These are phyloP conservation scores for Chalcosyrphus nemorum DNA, from an alignment of 2,888 invertebrate genomes.

Conservation along the genomic window DNA sequence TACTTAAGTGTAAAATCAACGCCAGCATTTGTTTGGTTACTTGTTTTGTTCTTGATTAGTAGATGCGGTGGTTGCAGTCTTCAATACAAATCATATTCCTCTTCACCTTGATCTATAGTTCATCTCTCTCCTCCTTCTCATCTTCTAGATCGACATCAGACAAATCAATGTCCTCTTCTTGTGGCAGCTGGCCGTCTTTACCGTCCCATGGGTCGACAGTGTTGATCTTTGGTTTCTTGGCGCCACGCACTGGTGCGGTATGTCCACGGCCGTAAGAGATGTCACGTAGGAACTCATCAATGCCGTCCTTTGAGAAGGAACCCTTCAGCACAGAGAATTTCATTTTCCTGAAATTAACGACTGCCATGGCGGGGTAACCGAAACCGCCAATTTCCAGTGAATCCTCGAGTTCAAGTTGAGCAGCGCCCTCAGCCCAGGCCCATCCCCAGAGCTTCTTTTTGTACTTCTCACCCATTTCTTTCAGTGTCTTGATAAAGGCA, in stretches of 20 bases:
- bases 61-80: slow-evolving; percentile 60
- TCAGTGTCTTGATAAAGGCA: slow-evolving; percentile 89
- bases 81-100: slow-evolving; percentile 34
- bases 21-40: slow-evolving; percentile 13
- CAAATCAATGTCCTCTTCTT: slow-evolving; percentile 92
- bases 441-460: slow-evolving; percentile 99
- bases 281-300: slow-evolving; percentile 96
- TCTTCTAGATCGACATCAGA: slow-evolving; percentile 94
- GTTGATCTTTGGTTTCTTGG: slow-evolving; percentile 88
- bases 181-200: slow-evolving; percentile 93
- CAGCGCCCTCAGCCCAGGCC: slow-evolving; percentile 97
- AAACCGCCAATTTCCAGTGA: slow-evolving; percentile 97
- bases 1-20: neutral
- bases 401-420: slow-evolving; percentile 92
- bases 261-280: slow-evolving; percentile 96
- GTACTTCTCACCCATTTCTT: slow-evolving; percentile 92
- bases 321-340: slow-evolving; percentile 97
- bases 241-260: slow-evolving; percentile 93
- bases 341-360: slow-evolving; percentile 97
- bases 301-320: slow-evolving; percentile 96
- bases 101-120: slow-evolving; percentile 76
- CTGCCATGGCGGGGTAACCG: slow-evolving; percentile 99
- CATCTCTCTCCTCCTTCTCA: slow-evolving; percentile 85
- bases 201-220: slow-evolving; percentile 94
- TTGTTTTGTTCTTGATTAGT: slow-evolving; percentile 22